Evolutionary conservation across 2,888 invertebrate genomes (phyloP).

Genomic region (Brachylomia viminalis): DNA sequence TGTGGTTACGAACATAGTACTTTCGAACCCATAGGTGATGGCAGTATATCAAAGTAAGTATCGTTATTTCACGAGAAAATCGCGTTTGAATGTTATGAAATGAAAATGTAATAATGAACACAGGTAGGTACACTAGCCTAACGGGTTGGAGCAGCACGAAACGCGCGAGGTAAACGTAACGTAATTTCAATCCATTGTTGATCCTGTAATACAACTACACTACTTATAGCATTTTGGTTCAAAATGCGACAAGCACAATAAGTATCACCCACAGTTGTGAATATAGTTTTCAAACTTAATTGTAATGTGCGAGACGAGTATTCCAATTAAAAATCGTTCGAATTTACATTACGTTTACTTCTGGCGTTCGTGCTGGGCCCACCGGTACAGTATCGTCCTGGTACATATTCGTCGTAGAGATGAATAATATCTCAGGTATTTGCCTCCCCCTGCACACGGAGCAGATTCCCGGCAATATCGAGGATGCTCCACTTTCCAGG

Average conservation of each 20-base stretch:
- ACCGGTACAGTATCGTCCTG: constrained; percentile 13
- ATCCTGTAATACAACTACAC: not conserved
- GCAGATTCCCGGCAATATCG: constrained; percentile 21
- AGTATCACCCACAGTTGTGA: not conserved
- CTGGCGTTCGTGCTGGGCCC: not conserved
- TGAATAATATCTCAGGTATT: constrained; percentile 55
- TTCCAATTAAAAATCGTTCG: not conserved
- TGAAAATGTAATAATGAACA: not conserved
- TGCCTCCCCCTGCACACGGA: not conserved
- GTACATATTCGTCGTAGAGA: constrained; percentile 23
- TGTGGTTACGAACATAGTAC: not conserved
- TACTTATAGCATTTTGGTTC: not conserved
- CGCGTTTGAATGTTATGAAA: not conserved
- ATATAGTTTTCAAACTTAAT: not conserved
- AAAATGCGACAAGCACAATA: not conserved
- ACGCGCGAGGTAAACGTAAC: not conserved
- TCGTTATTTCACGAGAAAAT: not conserved
- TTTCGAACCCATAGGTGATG: not conserved
- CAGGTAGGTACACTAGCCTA: not conserved
- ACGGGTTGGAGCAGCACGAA: not conserved
- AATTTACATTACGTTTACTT: not conserved
- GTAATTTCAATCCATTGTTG: not conserved
- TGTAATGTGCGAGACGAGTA: no score
- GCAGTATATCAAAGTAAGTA: not conserved
- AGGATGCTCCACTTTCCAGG: constrained; percentile 26